A percentile compares a stretch with the other conserved stretches of the same genome.
phyloP scores from a whole-genome alignment of 2,888 invertebrate species.

The Eurytoma adleriae region DNA sequence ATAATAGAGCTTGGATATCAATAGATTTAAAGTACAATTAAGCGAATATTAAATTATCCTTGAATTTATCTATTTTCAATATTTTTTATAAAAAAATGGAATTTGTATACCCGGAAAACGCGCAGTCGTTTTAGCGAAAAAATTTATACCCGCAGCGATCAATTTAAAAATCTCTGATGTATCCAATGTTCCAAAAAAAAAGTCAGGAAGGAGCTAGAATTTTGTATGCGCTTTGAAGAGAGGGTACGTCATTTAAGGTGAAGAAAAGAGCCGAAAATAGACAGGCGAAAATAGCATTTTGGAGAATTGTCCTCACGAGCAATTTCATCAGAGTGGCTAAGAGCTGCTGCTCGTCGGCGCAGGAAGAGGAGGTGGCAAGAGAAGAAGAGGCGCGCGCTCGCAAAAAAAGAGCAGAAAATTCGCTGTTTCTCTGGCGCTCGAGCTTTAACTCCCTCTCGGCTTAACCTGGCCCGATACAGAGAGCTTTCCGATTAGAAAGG shows the following conservation, averaged over 20 bases:
- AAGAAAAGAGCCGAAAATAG: conserved; percentile 25
- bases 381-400: neutral
- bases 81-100: too few species aligned
- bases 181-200: too few species aligned
- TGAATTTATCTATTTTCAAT: neutral
- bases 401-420: neutral
- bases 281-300: conserved; percentile 25
- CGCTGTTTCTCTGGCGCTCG: neutral
- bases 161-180: too few species aligned
- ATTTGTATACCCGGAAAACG: too few species aligned
- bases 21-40: too few species aligned
- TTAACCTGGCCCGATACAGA: neutral
- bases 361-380: neutral
- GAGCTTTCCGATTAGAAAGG: too few species aligned
- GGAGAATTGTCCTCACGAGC: conserved; percentile 28
- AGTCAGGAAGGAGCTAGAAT: neutral
- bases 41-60: too few species aligned
- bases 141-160: too few species aligned
- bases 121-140: too few species aligned
- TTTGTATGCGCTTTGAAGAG: neutral
- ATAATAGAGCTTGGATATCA: too few species aligned
- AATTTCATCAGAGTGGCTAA: conserved; percentile 25
- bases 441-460: conserved; percentile 2
- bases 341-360: neutral
- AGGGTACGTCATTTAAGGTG: conserved; percentile 7